Percentiles rank a stretch among this genome's conserved stretches.
These are phyloP conservation scores for Acanthisitta chloris DNA, from an alignment of 2,113 vertebrate species.

Conservation along the genomic window DNA sequence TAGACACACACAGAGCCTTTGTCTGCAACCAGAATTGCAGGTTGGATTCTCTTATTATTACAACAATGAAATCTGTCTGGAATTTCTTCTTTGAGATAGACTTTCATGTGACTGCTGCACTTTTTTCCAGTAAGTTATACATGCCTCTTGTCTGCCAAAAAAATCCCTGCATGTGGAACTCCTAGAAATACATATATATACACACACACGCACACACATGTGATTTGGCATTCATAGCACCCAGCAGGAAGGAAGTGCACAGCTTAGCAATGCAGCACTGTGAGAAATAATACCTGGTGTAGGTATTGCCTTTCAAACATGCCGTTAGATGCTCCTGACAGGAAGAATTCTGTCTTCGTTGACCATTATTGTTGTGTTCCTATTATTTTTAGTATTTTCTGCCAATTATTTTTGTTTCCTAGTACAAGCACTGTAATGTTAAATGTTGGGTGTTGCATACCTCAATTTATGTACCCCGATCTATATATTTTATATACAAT, in stretches of 20 bases:
- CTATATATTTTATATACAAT: neutral
- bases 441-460: neutral
- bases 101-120: constrained; percentile 77
- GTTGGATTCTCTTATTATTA: constrained; percentile 80
- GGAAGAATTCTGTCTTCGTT: neutral
- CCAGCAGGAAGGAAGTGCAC: neutral
- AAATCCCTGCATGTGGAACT: neutral
- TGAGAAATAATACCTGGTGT: neutral
- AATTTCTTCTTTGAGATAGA: constrained; percentile 81
- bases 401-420: neutral
- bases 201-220: accelerated
- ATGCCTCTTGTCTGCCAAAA: constrained; percentile 55
- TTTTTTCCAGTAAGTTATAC: constrained; percentile 67
- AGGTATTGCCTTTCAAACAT: neutral
- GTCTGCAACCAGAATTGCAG: constrained; percentile 83
- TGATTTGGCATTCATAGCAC: neutral
- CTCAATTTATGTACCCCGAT: neutral
- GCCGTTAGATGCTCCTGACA: neutral
- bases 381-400: neutral
- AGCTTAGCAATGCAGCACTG: neutral
- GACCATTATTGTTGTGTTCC: neutral
- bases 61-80: constrained; percentile 83
- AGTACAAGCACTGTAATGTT: neutral
- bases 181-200: neutral
- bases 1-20: constrained; percentile 60